Evolutionary conservation across 2,113 vertebrate genomes (phyloP).

Genomic region (Macrotis lagotis): DNA sequence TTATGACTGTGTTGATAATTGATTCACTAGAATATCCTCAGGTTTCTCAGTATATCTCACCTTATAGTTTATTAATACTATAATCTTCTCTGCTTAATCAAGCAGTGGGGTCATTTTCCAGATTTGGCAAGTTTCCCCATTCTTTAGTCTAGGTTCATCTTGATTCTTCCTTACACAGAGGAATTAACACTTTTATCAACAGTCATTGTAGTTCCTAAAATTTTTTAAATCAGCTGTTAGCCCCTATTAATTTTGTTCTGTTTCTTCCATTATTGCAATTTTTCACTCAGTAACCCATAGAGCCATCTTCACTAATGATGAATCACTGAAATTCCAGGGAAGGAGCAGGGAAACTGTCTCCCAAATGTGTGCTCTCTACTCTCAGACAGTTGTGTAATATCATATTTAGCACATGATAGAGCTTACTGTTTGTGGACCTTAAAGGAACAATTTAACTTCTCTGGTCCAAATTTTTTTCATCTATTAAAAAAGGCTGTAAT

Average conservation of each 20-base stretch:
- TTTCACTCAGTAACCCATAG: constrained; percentile 33
- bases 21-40: constrained; percentile 65
- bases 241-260: not conserved
- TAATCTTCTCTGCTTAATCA: constrained; percentile 45
- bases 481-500: not conserved
- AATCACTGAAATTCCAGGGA: constrained; percentile 7
- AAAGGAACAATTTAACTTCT: not conserved
- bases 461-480: not conserved
- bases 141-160: not conserved
- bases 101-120: constrained; percentile 55
- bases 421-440: not conserved
- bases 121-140: constrained; percentile 2
- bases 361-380: not conserved
- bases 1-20: constrained; percentile 60
- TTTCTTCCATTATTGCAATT: not conserved
- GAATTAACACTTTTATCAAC: not conserved
- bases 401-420: not conserved
- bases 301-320: not conserved
- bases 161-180: not conserved
- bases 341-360: not conserved
- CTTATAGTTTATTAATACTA: constrained; percentile 43
- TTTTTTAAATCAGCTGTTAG: not conserved
- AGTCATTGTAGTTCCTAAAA: not conserved
- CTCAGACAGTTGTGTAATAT: constrained; percentile 15
- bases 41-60: constrained; percentile 58